Evolutionary conservation across 2,113 vertebrate genomes (phyloP), one percentile per base, ranked within the genome.

Genomic region (Calyptommatus sinebrachiatus): DNA sequence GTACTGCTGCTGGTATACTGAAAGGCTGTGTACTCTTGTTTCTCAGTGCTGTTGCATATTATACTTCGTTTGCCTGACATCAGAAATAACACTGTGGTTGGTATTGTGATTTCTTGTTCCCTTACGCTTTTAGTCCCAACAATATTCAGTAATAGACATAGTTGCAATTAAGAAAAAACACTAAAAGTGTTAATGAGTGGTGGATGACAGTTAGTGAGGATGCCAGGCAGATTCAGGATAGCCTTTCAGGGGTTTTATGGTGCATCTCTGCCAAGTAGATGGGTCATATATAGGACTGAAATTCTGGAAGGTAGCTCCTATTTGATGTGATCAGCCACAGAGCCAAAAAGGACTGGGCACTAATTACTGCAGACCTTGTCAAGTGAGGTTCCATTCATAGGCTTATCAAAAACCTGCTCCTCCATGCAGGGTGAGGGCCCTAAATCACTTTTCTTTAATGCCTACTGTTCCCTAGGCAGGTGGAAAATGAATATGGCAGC

Each of bases 401-500:
- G 9, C 20, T 21, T 80, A 57, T 67, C 28, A 29, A 35, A 79
- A 28, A 3, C 31, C 57, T 46, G 45, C 7, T 65, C 16, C 7
- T 45, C 61, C 26, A 16, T 21, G 24, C 24, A 57, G 21, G 5
- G 50, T 53, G 35, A 60, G 18, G 69, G 28, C 41, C 2, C 73
- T 61, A 3, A 0, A 1, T 14, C 4, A 24, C 60, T 46, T 21
- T 71, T 63, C 75, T 84, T 66, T 73, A 79, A 50, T 29, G 16
- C 50, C 45, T 29, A 24, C 22, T 79, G 63, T 73, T 70, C 35
- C 29, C 60, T 70, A 78, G 3, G 0, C 90, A 96, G 98, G 97
- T 99, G 89, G 98, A 99, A 86, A 99, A 99, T 1, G 98, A 99
- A 85, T 99, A 99, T 0, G 98, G 98, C 22, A 99, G 98, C 86